Base-by-base conservation (phyloP, 2,113 vertebrate genomes). In the Clarias magur region DNA sequence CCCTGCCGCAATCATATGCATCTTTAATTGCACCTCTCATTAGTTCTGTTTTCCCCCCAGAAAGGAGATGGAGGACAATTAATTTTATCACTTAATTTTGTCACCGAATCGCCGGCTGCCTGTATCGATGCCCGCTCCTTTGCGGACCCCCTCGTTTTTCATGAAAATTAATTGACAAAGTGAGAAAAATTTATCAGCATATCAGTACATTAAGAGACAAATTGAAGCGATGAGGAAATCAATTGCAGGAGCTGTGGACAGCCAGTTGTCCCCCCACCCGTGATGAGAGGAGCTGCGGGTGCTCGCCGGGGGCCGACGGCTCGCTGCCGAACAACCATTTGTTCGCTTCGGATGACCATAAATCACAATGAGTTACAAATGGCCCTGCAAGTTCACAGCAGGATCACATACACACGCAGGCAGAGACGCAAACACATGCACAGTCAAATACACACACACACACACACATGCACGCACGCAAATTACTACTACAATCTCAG, bases 11-110 rank as follows among this genome's bases (percentile, higher is more conserved):
- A 93, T 92, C 93, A 90, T 93, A 94, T 94, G 94, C 94, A 94
- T 94, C 94, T 94, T 93, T 96, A 96, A 95, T 96, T 95, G 95
- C 93, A 93, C 94, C 91, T 91, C 94, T 95, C 95, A 95, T 95
- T 95, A 95, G 95, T 95, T 94, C 94, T 95, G 94, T 96, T 95
- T 96, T 95, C 93, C 83, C 23, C 92, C 91, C 93, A 92, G 92
- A 92, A 91, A 91, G 93, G 72, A 80, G 92, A 93, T 93, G 92
- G 93, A 93, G 93, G 93, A 93, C 94, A 93, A 96, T 95, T 95
- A 91, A 96, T 95, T 96, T 95, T 93, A 95, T 95, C 94, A 94
- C 95, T 96, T 95, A 94, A 95, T 95, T 95, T 94, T 95, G 94
- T 94, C 95, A 95, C 92, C 54, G 91, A 93, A 88, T 93, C 91